A percentile compares a stretch with the other conserved stretches of the same genome.
Evolutionary conservation across 1,140 invertebrate species (phyloP).

Genomic region (Drosophila tsacasi): DNA sequence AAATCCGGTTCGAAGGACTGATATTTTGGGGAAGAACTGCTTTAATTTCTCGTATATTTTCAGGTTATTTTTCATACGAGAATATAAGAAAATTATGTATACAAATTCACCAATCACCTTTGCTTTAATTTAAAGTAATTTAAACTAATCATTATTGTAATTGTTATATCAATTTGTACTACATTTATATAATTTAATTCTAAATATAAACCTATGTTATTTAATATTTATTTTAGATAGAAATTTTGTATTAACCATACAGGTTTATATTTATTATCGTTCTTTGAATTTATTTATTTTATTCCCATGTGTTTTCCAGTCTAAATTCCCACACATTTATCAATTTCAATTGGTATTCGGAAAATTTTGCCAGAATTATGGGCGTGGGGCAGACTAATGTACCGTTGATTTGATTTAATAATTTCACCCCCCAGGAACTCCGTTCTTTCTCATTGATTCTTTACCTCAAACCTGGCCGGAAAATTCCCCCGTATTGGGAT

Average conservation of each 20-base stretch:
- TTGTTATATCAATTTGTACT: too few species aligned
- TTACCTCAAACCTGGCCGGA: constrained; percentile 13
- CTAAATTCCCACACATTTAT: neutral
- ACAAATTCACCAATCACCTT: too few species aligned
- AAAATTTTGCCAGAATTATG: constrained; percentile 5
- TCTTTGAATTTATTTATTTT: neutral
- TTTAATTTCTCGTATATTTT: too few species aligned
- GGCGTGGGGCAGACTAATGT: constrained; percentile 51
- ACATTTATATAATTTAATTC: too few species aligned
- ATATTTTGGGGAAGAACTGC: too few species aligned
- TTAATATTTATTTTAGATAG: too few species aligned
- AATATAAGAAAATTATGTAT: too few species aligned
- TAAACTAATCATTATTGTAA: too few species aligned
- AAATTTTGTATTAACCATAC: too few species aligned
- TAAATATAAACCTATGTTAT: neutral
- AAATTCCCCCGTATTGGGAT: neutral
- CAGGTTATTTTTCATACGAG: too few species aligned
- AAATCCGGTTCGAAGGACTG: too few species aligned
- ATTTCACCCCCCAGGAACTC: constrained; percentile 12
- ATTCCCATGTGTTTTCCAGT: neutral
- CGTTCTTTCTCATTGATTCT: constrained; percentile 9
- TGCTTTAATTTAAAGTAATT: too few species aligned
- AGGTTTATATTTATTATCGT: neutral
- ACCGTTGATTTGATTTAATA: constrained; percentile 74
- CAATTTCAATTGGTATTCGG: constrained; percentile 6